A percentile compares a stretch with the other conserved stretches of the same genome.
These are phyloP conservation scores for Wiebesia pumilae DNA, from an alignment of 1,140 invertebrate genomes.

Conservation along the genomic window DNA sequence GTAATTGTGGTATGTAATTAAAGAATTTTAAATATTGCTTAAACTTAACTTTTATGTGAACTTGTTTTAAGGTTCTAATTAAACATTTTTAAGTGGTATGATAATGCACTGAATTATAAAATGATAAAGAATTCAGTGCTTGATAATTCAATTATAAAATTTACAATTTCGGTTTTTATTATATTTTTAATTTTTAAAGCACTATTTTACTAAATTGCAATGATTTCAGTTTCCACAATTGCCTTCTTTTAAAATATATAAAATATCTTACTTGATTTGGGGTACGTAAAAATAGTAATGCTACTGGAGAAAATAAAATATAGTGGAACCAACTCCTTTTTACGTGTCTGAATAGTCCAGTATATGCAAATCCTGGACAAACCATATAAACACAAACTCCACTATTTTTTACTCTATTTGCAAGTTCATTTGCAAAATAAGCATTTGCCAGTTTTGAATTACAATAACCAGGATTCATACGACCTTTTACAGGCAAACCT, in stretches of 20 bases:
- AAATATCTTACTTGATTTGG: constrained; percentile 80
- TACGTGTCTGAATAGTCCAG: constrained; percentile 83
- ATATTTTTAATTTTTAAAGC: no score
- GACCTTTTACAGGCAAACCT: constrained; percentile 71
- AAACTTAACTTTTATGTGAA: no score
- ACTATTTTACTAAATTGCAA: no score
- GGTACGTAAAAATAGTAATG: constrained; percentile 82
- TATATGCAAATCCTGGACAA: constrained; percentile 91
- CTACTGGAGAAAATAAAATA: constrained; percentile 81
- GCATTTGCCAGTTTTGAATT: constrained; percentile 88
- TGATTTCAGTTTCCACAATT: neutral
- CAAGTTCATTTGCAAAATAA: constrained; percentile 81
- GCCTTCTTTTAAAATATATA: neutral
- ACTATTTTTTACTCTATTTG: constrained; percentile 75
- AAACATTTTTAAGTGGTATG: no score
- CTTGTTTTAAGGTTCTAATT: no score
- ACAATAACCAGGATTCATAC: constrained; percentile 82
- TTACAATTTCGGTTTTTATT: no score
- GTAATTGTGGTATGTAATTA: no score
- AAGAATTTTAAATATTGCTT: no score
- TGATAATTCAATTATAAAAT: no score
- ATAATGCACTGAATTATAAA: no score
- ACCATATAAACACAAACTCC: constrained; percentile 84
- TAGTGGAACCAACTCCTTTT: constrained; percentile 83
- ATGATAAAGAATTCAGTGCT: no score